Percentiles rank a stretch among this genome's conserved stretches.
phyloP scores from a whole-genome alignment of 2,113 vertebrate genomes.

The Martes martes region DNA sequence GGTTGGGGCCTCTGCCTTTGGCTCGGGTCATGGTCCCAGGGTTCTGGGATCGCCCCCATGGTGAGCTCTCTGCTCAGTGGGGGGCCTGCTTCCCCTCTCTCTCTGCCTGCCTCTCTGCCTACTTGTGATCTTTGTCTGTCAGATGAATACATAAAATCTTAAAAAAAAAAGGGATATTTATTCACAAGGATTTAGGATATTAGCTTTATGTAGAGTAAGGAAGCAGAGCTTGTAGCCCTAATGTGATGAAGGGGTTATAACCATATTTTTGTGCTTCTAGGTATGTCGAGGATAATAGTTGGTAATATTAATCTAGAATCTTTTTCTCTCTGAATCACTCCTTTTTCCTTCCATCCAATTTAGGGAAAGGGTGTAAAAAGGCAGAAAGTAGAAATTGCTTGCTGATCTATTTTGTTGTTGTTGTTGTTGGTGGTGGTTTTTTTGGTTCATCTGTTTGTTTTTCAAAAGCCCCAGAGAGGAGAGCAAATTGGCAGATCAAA shows the following conservation, averaged over 20 bases:
- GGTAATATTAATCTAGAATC: not conserved
- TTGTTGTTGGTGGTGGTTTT: too few species aligned
- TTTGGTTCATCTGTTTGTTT: not conserved
- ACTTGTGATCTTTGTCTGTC: too few species aligned
- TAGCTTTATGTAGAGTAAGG: not conserved
- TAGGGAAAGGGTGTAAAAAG: not conserved
- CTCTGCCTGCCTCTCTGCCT: too few species aligned
- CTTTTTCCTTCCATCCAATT: not conserved
- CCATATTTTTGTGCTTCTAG: not conserved
- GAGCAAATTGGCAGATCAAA: not conserved
- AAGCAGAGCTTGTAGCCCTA: not conserved
- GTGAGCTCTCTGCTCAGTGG: too few species aligned
- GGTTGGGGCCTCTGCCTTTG: too few species aligned
- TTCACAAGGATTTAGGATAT: not conserved
- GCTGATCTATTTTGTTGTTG: not conserved
- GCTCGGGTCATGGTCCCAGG: too few species aligned
- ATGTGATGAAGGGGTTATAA: not conserved
- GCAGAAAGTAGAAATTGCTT: not conserved
- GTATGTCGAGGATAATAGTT: not conserved
- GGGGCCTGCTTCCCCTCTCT: too few species aligned
- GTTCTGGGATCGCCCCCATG: accelerated
- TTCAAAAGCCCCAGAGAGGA: not conserved
- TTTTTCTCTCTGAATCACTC: not conserved
- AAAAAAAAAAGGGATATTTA: not conserved
- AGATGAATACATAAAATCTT: too few species aligned